Evolutionary conservation across 1,140 invertebrate genomes (phyloP), one percentile per base, ranked within the genome.

Genomic region (Choristoneura fumiferana): DNA sequence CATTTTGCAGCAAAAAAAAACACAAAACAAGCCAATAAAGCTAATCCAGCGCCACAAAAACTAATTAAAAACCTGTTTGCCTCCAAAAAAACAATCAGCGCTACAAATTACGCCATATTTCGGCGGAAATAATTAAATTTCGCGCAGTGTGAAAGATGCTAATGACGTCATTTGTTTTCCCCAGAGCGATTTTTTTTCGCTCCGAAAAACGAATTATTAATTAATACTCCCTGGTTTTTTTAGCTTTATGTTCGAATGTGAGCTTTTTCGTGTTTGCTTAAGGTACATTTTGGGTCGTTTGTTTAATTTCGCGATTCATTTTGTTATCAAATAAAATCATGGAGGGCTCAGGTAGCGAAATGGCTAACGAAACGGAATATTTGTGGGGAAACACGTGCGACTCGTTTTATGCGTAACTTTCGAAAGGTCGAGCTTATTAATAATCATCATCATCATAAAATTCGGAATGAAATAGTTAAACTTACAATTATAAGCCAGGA

Each of bases 121-220:
- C 43, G 43, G 9, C 18, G 43, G 12, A 10, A 49, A 45, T 45
- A 45, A 49, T 49, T 49, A 49, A 49, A 49, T 49, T 49, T 18
- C 43, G n/a, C 17, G 18, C 14, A 17, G 43, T 49, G 43, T 49
- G 43, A 49, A 49, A 17, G 43, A 49, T 29, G 43, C 43, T 49
- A 49, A 49, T 33, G 43, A 49, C 43, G 43, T 49, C 43, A 49
- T 49, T 49, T 49, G 43, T 49, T 49, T 29, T n/a, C 6, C 43
- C 22, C 22, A 10, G 1, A 49, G 12, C 43, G 22, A 49, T 49
- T 49, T 49, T 49, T 49, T 49, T 49, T 17, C 15, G 10, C 40
- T 17, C 40, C 40, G n/a, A 49, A 49, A 49, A 49, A 49, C 43
- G 43, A 49, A 49, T 29, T 49, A 49, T 49, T 49, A 49, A 49